Evolutionary conservation across 2,888 invertebrate genomes (phyloP), one percentile per base, ranked within the genome.

Genomic region (Notodonta dromedarius): DNA sequence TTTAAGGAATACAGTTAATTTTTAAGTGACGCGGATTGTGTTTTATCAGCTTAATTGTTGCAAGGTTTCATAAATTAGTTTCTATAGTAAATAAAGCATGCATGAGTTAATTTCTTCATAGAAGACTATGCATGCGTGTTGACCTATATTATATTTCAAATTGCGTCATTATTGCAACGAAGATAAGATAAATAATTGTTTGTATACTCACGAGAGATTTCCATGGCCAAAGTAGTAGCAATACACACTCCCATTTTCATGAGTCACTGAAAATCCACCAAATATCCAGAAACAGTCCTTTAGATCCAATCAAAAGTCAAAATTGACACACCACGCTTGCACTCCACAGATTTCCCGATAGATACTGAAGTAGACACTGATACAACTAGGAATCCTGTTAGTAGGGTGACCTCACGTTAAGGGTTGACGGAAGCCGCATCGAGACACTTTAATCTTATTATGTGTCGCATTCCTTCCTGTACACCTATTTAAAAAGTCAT

Each of bases 141-240:
- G 24, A 54, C 54, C 54, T 39, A 54, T 7, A 54, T 54, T 54
- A n/a, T n/a, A n/a, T 46, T 39, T 12, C n/a, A n/a, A 50, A 50
- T 50, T 44, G 44, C 24, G 39, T 54, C 35, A 13, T 54, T 53
- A 42, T 42, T 53, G 46, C 46, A 46, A 46, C 13, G 12, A 44
- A 14, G 44, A 42, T 46, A 46, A n/a, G 46, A 42, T 40, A 48
- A 40, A 50, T 56, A 55, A 55, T 16, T 55, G 16, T 9, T 39
- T 53, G 40, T 42, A 42, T 79, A 92, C 92, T 92, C 80, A 93
- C 93, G 91, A 69, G 85, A 89, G 61, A 92, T 84, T 70, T 93
- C 93, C 93, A 93, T 92, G 24, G 92, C 91, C 67, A 93, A 74
- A 44, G 91, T 91, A 66, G 82, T 90, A 4, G 89, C 85, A 40